A percentile compares a stretch with the other conserved stretches of the same genome.
Evolutionary conservation across 2,888 invertebrate genomes (phyloP).

Genomic region (Petrophora chlorosata): DNA sequence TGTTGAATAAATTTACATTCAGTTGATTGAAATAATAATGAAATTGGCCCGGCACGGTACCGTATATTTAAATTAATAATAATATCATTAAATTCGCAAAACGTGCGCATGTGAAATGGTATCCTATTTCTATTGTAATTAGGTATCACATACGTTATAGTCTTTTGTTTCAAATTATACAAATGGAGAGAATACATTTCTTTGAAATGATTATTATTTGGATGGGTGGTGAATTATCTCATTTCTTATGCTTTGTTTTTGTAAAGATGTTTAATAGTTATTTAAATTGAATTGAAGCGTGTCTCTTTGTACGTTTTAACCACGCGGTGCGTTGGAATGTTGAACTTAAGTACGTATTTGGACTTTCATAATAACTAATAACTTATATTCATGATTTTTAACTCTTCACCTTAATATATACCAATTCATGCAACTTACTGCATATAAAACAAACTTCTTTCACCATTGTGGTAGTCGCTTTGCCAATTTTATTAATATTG

Average conservation of each 20-base stretch:
- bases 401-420: no score
- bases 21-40: conserved; percentile 84
- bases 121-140: conserved; percentile 72
- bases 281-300: neutral
- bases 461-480: no score
- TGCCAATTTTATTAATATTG: no score
- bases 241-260: neutral
- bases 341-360: no score
- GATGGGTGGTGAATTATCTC: neutral
- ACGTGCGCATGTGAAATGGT: conserved; percentile 57
- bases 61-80: conserved; percentile 83
- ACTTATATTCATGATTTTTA: no score
- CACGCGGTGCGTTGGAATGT: no score
- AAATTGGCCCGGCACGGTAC: conserved; percentile 79
- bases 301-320: no score
- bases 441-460: no score
- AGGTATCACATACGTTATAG: conserved; percentile 50
- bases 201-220: neutral
- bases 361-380: no score
- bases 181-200: conserved; percentile 43
- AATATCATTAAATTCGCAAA: conserved; percentile 79
- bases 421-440: no score
- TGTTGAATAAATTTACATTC: conserved; percentile 84
- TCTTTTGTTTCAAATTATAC: conserved; percentile 60
- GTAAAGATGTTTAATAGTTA: neutral